Evolutionary conservation across 2,888 invertebrate genomes (phyloP).

Genomic region (Heliconius ethilla): DNA sequence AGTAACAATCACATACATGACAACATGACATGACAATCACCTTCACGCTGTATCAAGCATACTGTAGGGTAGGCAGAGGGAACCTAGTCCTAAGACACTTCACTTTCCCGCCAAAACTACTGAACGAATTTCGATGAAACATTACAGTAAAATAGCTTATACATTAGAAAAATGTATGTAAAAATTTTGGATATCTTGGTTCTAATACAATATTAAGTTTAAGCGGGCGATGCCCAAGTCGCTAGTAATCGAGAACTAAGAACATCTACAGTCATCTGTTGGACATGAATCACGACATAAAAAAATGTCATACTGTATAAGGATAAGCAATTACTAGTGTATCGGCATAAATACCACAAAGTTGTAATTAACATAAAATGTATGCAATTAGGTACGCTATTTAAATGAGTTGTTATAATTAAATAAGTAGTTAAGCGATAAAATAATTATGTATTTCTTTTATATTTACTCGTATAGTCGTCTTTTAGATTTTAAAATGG

Average conservation of each 20-base stretch:
- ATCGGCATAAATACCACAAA: conserved; percentile 24
- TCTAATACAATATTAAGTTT: not conserved
- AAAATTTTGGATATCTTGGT: not conserved
- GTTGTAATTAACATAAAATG: conserved; percentile 24
- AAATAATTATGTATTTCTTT: not conserved
- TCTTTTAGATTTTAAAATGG: not conserved
- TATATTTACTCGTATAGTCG: not conserved
- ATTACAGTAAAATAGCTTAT: not conserved
- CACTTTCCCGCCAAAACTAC: too few species aligned
- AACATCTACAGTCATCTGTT: conserved; percentile 2
- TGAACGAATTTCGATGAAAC: too few species aligned
- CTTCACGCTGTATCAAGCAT: too few species aligned
- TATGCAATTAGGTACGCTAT: conserved; percentile 33
- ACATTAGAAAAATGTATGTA: not conserved
- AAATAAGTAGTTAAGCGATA: conserved; percentile 26
- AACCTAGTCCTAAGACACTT: too few species aligned
- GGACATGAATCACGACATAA: conserved; percentile 14
- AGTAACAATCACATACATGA: too few species aligned
- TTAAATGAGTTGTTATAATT: conserved; percentile 25
- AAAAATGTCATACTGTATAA: conserved; percentile 19
- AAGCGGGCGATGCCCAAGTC: not conserved
- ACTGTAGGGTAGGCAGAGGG: too few species aligned
- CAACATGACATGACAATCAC: too few species aligned
- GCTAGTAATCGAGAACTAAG: not conserved
- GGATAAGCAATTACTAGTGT: conserved; percentile 27